Percentiles rank a stretch among this genome's conserved stretches.
Conservation (phyloP, 2,797 vertebrate species). For the Fringilla coelebs region DNA sequence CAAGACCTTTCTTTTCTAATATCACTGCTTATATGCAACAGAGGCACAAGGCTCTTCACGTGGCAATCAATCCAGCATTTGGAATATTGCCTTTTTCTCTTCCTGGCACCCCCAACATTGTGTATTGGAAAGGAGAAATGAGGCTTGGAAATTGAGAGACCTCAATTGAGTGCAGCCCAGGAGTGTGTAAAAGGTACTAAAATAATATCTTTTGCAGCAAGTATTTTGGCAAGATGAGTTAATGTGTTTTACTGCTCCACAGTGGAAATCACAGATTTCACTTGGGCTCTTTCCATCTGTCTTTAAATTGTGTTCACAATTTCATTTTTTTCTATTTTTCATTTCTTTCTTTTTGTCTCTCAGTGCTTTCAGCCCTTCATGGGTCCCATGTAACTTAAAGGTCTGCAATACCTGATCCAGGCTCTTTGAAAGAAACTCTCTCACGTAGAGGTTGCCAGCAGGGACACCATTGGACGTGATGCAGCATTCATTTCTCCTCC, state of each 20-base stretch:
- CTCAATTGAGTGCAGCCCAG: neutral
- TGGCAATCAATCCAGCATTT: neutral
- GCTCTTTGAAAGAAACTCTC: slow-evolving; percentile 14
- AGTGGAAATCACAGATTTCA: neutral
- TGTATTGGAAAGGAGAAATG: neutral
- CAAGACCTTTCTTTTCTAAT: neutral
- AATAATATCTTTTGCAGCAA: neutral
- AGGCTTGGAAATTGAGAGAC: neutral
- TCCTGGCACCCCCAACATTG: neutral
- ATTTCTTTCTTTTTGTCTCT: neutral
- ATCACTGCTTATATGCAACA: neutral
- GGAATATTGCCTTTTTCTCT: neutral
- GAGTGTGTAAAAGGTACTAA: neutral
- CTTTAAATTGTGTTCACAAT: neutral
- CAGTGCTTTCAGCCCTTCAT: neutral
- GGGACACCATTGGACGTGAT: neutral
- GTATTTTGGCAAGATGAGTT: slow-evolving; percentile 1
- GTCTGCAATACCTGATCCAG: neutral
- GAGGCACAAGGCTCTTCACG: neutral
- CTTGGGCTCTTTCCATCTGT: neutral
- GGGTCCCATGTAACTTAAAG: neutral
- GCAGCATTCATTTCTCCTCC: slow-evolving; percentile 23
- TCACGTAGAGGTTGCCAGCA: neutral
- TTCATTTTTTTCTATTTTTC: neutral
- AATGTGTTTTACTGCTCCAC: neutral